Evolutionary conservation across 2,888 invertebrate species (phyloP), one percentile per base, ranked within the genome.

Genomic region (Stenodema calcarata): DNA sequence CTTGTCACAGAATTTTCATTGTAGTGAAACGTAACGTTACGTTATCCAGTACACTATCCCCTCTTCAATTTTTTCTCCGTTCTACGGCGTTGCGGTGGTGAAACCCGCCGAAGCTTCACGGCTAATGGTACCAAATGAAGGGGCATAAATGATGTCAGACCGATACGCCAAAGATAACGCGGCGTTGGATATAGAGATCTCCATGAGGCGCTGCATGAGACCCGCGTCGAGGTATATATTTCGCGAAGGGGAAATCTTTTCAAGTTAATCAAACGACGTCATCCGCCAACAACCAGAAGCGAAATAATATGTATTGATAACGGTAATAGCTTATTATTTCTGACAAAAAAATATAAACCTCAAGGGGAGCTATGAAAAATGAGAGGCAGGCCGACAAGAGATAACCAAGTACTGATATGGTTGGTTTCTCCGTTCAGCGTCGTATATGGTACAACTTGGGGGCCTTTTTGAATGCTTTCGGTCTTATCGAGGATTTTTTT

Each of bases 281-380:
- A 78, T 11, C 16, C 78, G 78, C 18, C 62, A 73, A 78, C 42
- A 78, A 41, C 78, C 80, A 80, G 80, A 54, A 80, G 80, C 80
- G 54, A 27, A 80, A 80, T 80, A 28, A 28, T 42, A 50, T 80
- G 54, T 80, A 54, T 28, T 54, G 35, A 80, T 80, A 80, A 50
- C 27, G 80, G 16, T 80, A 80, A 80, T 80, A 27, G 47, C 14
- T 28, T 62, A 16, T 80, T 80, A 80, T 80, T 54, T 75, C 0
- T 44, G 41, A 76, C 14, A 30, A n/a, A 41, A 41, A 76, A 30
- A 41, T 11, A 41, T 0, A 70, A 23, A 18, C n/a, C 27, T 11
- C 7, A 14, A 11, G 50, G 3, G 79, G 80, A 80, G 28, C 16
- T 78, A 78, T 54, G 80, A 80, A 80, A 80, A 80, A 80, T 80